Evolutionary conservation across 2,888 invertebrate genomes (phyloP), one percentile per base, ranked within the genome.

Genomic region (Odiellus spinosus): DNA sequence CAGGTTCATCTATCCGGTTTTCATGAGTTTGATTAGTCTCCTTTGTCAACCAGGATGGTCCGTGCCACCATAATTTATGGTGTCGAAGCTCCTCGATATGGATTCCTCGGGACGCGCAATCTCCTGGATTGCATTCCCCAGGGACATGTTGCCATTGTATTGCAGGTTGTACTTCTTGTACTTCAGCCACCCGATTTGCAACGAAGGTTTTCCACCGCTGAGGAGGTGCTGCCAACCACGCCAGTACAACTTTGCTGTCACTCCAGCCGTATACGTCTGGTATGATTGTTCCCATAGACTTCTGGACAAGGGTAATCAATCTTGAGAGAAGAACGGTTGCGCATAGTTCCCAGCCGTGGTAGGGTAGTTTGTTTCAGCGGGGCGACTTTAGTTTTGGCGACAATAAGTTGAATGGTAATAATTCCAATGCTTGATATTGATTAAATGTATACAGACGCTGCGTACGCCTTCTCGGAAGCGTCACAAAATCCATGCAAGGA

Each of bases 121-220:
- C 63, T 1, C 61, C 62, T 1, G 63, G 60, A 46, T 64, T 64
- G 3, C 52, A 43, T 1, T 50, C 40, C 57, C 26, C 26, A 26
- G 26, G 8, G 5, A 26, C 26, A 8, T 26, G 26, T 38, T 49
- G 40, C 59, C 59, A 59, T 8, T 52, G 43, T 0, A 53, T 41
- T 18, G 45, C 36, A 12, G 48, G 18, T 8, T 55, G 33, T 3
- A 34, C 40, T 2, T 49, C 35, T 20, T 53, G 51, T 3, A 60
- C 59, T 45, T 53, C 36, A 3, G 49, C 33, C 2, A 59, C 56
- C 26, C 58, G 21, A 42, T 59, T 59, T 1, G 52, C 49, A 2
- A 60, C 58, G 51, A 55, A 60, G 2, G 54, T 53, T 39, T 59
- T 57, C 53, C 58, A 59, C 18, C 48, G 19, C n/a, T 35, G 19